Evolutionary conservation across 2,797 vertebrate genomes (phyloP), one percentile per base, ranked within the genome.

Genomic region (Siniperca undulata): DNA sequence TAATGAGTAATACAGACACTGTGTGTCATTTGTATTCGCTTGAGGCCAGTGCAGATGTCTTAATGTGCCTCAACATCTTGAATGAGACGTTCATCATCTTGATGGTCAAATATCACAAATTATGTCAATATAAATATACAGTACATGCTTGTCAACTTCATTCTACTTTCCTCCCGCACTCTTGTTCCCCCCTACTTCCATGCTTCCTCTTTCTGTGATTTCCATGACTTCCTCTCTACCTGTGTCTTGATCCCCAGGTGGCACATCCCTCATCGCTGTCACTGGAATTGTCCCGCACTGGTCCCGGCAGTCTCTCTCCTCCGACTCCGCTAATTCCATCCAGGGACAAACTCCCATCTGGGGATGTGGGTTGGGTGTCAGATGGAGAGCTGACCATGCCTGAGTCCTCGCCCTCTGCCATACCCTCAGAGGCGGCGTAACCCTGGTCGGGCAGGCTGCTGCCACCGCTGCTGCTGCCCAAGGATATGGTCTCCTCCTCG

Each of bases 331-430:
- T 66, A 20, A 70, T 61, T 69, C 86, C 88, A 65, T 93, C 89
- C 58, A 92, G 86, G 67, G 92, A 94, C 70, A 95, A 19, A 42
- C 93, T 95, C 81, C 94, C 96, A 1, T 96, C 95, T 3, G 96
- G 96, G 1, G 96, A 97, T 71, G 96, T 95, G 90, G 97, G 94
- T 7, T 96, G 97, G 0, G 96, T 92, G 83, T 97, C 96, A 10
- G 96, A 97, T 0, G 96, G 97, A 38, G 96, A 97, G 90, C 95
- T 97, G 87, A 97, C 86, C 52, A 96, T 90, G 13, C 96, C 94
- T 0, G 93, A 92, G 83, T 96, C 95, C 64, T 96, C 96, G 1
- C 86, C 93, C 72, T 96, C 96, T 10, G 80, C 92, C 85, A 90
- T 93, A 76, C 93, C 95, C 79, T 96, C 96, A 17, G 95, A 96